phyloP scores from a whole-genome alignment of 1,140 invertebrate genomes.

The Tetranychus cinnabarinus region DNA sequence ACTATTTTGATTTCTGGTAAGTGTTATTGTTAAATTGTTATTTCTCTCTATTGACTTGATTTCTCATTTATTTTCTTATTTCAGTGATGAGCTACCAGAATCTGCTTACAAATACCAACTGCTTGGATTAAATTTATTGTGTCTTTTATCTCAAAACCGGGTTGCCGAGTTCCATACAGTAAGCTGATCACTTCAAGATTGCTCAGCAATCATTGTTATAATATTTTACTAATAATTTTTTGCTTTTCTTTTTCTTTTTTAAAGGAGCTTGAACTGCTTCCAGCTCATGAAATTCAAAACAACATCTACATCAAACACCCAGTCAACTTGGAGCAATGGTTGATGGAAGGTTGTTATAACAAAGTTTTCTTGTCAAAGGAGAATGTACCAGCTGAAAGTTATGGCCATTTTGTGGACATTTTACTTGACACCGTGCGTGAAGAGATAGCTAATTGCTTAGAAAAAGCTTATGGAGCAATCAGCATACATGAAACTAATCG shows the following conservation, averaged over 20 bases:
- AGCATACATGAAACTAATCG: conserved; percentile 60
- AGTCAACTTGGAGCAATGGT: conserved; percentile 81
- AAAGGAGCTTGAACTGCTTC: conserved; percentile 72
- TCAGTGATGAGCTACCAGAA: conserved; percentile 51
- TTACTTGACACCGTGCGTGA: conserved; percentile 78
- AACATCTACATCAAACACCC: conserved; percentile 90
- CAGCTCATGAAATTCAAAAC: conserved; percentile 66
- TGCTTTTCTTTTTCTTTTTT: background rate
- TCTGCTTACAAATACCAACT: conserved; percentile 87
- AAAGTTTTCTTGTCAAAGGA: conserved; percentile 74
- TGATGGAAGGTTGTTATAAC: conserved; percentile 98
- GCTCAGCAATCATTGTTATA: background rate
- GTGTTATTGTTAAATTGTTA: background rate
- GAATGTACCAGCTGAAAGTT: conserved; percentile 84
- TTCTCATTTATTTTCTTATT: conserved; percentile 14
- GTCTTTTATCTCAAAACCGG: conserved; percentile 81
- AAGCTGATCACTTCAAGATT: conserved; percentile 12
- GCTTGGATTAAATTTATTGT: conserved; percentile 78
- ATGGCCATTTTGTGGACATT: conserved; percentile 93
- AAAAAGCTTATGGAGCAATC: conserved; percentile 82
- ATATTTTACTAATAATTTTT: background rate
- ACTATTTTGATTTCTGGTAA: conserved; percentile 89
- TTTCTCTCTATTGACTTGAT: background rate
- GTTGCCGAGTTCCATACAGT: conserved; percentile 93
- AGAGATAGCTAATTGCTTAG: conserved; percentile 87